These are phyloP conservation scores for Notarius quadriscutis DNA, from an alignment of 2,113 vertebrate genomes.

Conservation along the genomic window DNA sequence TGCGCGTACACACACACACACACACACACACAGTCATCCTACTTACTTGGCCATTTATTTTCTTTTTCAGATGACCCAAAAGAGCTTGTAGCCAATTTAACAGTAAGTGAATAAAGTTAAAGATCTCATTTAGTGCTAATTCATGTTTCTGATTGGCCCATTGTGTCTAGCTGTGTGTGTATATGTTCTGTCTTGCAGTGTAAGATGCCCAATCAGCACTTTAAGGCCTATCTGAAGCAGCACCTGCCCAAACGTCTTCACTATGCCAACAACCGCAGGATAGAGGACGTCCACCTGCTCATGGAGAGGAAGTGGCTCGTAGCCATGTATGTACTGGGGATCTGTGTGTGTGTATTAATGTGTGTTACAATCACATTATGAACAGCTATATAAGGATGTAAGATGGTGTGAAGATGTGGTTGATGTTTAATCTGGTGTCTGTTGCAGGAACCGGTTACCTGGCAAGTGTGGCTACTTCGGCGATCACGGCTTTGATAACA, in stretches of 20 bases:
- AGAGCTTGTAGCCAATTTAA: constrained; percentile 89
- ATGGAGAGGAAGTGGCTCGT: constrained; percentile 95
- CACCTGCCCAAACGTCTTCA: constrained; percentile 95
- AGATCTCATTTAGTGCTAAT: background rate
- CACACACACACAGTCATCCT: background rate
- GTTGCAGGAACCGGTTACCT: constrained; percentile 73
- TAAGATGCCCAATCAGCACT: constrained; percentile 91
- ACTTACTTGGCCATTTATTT: background rate
- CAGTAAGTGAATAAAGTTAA: constrained; percentile 77
- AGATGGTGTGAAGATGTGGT: background rate
- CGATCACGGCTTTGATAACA: constrained; percentile 98
- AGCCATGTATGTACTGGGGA: constrained; percentile 72
- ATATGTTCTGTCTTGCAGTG: constrained; percentile 75
- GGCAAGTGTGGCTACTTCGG: constrained; percentile 89
- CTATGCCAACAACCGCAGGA: constrained; percentile 92
- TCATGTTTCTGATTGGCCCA: background rate
- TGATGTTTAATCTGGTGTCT: background rate
- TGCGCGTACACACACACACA: constrained; percentile 1
- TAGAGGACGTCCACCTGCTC: constrained; percentile 94
- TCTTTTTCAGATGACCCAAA: constrained; percentile 85
- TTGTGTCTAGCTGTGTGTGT: background rate
- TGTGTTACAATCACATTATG: background rate
- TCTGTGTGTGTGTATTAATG: background rate
- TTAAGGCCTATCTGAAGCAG: constrained; percentile 93
- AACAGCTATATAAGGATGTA: background rate